Evolutionary conservation across 2,888 invertebrate species (phyloP).

Genomic region (Drosophila barbarae): DNA sequence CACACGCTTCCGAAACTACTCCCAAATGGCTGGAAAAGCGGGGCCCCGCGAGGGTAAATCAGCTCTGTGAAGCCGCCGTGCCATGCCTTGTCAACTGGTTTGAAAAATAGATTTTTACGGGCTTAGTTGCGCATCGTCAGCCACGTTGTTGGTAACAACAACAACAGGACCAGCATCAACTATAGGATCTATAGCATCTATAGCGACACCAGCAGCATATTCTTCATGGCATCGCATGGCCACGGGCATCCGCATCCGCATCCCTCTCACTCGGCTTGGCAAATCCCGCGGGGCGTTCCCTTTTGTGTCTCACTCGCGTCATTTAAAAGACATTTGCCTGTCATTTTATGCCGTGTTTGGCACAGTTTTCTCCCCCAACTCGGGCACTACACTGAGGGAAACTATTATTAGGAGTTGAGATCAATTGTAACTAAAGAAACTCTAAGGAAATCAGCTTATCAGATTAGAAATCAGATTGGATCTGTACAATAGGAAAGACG

Average conservation of each 20-base stretch:
- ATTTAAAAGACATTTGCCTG: constrained; percentile 78
- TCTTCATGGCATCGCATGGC: constrained; percentile 38
- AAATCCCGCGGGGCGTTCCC: constrained; percentile 72
- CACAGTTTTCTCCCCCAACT: constrained; percentile 57
- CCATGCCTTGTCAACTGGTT: constrained; percentile 69
- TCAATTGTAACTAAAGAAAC: neutral
- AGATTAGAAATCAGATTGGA: neutral
- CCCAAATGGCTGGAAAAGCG: constrained; percentile 32
- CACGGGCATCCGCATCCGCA: constrained; percentile 28
- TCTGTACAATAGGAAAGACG: neutral
- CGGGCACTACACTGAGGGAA: constrained; percentile 36
- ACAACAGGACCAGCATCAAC: constrained; percentile 9
- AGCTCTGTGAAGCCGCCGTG: constrained; percentile 14
- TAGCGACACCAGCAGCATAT: constrained; percentile 46
- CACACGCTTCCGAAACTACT: constrained; percentile 41
- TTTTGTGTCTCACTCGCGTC: constrained; percentile 75
- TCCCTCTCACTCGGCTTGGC: constrained; percentile 17
- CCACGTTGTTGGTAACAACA: constrained; percentile 45
- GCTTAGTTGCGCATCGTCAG: constrained; percentile 73
- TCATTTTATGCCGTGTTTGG: constrained; percentile 76
- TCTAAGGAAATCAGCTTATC: neutral
- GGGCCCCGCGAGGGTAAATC: constrained; percentile 17
- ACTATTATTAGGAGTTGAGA: neutral
- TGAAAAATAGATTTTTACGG: constrained; percentile 74
- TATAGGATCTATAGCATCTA: constrained; percentile 54